A percentile compares a stretch with the other conserved stretches of the same genome.
phyloP scores from a whole-genome alignment of 2,113 vertebrate species.

The Rhizomys pruinosus region DNA sequence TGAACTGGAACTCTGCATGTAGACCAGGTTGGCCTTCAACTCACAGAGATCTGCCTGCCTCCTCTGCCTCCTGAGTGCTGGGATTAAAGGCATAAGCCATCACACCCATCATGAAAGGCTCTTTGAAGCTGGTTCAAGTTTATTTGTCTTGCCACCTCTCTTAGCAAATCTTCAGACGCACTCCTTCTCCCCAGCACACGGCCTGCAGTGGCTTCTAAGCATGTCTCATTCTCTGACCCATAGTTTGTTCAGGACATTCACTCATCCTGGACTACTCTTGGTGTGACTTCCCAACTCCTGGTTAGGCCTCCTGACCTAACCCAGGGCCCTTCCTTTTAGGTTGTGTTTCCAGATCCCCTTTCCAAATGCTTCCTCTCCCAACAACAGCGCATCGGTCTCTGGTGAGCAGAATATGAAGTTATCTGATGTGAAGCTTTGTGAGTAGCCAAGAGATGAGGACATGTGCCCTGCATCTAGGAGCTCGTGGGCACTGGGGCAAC shows the following conservation, averaged over 20 bases:
- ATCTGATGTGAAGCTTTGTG: background rate
- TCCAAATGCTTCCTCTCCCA: background rate
- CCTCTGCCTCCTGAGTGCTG: no score
- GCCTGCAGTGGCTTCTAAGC: background rate
- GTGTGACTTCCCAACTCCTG: background rate
- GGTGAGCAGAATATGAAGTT: background rate
- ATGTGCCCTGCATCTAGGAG: rapidly evolving
- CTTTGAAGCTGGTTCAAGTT: background rate
- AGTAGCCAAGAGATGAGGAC: background rate
- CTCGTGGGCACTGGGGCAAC: background rate
- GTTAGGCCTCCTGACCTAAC: background rate
- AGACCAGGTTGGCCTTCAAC: no score
- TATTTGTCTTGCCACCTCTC: background rate
- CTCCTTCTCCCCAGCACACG: background rate
- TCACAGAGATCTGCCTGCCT: no score
- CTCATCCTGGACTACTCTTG: background rate
- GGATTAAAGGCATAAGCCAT: no score
- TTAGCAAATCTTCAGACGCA: background rate
- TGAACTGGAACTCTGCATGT: no score
- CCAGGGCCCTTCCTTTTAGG: background rate
- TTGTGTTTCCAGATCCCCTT: background rate
- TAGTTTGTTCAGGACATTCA: background rate
- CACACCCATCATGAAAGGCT: background rate
- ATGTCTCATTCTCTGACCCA: rapidly evolving
- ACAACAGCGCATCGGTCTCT: background rate